Conservation (phyloP, 2,888 invertebrate genomes). For the Empis stercorea region DNA sequence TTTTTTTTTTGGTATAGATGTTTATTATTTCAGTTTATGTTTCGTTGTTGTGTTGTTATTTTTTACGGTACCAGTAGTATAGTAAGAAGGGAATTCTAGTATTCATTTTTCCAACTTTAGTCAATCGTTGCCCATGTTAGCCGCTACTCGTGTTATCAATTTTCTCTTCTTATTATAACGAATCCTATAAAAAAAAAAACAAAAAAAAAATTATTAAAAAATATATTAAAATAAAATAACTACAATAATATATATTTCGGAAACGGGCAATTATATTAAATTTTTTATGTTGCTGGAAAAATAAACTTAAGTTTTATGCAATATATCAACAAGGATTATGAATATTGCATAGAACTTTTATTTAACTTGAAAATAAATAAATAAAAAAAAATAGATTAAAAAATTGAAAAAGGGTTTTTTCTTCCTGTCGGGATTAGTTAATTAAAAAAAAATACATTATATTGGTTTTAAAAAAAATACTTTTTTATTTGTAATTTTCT, state of each 20-base stretch:
- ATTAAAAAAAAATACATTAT: no score
- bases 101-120: constrained; percentile 32
- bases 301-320: constrained; percentile 14
- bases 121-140: constrained; percentile 38
- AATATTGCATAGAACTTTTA: constrained; percentile 22
- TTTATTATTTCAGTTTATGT: not conserved
- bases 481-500: no score
- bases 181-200: constrained; percentile 13
- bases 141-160: constrained; percentile 33
- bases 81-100: constrained; percentile 33
- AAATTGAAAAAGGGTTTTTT: no score
- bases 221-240: constrained; percentile 13
- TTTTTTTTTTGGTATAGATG: not conserved
- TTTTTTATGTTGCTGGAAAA: no score
- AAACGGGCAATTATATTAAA: no score
- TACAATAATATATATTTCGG: constrained; percentile 7
- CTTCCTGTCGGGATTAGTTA: no score
- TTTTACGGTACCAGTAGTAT: constrained; percentile 4
- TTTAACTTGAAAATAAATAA: not conserved
- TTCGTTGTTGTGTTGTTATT: not conserved
- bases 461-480: no score
- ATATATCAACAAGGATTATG: constrained; percentile 34
- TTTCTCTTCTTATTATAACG: constrained; percentile 8
- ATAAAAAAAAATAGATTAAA: not conserved
- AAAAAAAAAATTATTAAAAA: not conserved